phyloP scores from a whole-genome alignment of 2,888 invertebrate genomes.

The Slavum lentiscoides region DNA sequence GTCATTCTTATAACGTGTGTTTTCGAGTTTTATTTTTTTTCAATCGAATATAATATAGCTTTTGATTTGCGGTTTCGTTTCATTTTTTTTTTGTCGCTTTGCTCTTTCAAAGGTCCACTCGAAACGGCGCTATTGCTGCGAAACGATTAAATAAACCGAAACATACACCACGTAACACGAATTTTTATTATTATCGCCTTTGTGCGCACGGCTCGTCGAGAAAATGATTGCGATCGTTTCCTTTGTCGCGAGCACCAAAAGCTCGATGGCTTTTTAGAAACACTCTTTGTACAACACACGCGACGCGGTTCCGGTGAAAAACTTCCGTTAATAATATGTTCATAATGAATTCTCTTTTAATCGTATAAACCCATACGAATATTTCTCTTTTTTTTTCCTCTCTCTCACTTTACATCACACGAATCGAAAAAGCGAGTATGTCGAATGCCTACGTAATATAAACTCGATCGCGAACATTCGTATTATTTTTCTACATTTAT shows the following conservation, averaged over 20 bases:
- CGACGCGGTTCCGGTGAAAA: background rate
- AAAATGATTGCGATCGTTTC: conserved; percentile 43
- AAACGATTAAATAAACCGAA: conserved; percentile 45
- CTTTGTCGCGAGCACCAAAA: conserved; percentile 13
- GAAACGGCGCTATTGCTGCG: background rate
- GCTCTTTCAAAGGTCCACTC: conserved; percentile 40
- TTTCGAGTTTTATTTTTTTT: conserved; percentile 36
- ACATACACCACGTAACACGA: conserved; percentile 22
- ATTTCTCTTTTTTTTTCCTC: too few species aligned
- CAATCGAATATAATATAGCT: conserved; percentile 27
- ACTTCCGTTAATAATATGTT: conserved; percentile 32
- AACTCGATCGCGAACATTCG: conserved; percentile 13
- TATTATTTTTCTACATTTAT: background rate
- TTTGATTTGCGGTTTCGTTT: conserved; percentile 46
- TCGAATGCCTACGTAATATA: background rate
- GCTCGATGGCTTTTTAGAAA: conserved; percentile 41
- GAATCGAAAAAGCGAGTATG: too few species aligned
- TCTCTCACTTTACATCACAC: too few species aligned
- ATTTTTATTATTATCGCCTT: conserved; percentile 35
- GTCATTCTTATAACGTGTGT: conserved; percentile 14
- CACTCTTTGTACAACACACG: background rate
- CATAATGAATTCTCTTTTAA: conserved; percentile 33
- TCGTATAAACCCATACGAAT: too few species aligned
- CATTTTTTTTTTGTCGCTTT: conserved; percentile 23
- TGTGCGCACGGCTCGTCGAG: background rate